Evolutionary conservation across 1,140 invertebrate species (phyloP).

Genomic region (Solen grandis): DNA sequence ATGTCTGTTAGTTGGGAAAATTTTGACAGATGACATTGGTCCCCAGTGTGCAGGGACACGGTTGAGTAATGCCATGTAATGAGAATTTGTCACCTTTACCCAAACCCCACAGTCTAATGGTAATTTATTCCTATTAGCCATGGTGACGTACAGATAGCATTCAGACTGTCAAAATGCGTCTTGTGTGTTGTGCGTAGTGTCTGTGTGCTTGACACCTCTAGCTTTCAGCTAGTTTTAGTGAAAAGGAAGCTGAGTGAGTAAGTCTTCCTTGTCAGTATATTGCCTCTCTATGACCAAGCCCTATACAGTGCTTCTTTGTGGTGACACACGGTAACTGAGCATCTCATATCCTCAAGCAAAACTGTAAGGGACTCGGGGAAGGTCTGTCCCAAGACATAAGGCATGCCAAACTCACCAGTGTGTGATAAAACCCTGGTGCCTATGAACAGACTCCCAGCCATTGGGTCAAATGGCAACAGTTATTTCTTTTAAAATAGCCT

Average conservation of each 20-base stretch:
- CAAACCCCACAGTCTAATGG: neutral
- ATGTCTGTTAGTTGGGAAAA: no score
- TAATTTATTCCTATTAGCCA: neutral
- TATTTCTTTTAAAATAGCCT: neutral
- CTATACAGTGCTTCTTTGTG: neutral
- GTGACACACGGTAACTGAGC: neutral
- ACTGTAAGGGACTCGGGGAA: neutral
- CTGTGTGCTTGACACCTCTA: neutral
- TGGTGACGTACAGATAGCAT: no score
- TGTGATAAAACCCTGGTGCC: neutral
- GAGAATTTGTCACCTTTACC: no score
- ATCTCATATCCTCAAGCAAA: neutral
- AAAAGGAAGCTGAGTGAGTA: neutral
- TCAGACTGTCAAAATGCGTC: conserved; percentile 57
- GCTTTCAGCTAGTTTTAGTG: neutral
- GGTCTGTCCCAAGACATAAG: neutral
- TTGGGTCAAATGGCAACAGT: neutral
- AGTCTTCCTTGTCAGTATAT: neutral
- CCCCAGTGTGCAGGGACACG: no score
- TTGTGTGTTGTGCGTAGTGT: neutral
- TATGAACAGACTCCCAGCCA: neutral
- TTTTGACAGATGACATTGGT: no score
- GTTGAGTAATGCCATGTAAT: no score
- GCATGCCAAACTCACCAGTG: neutral
- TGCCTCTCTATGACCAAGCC: neutral